Conservation (phyloP, 1,140 invertebrate genomes). For the Adoxophyes honmai region DNA sequence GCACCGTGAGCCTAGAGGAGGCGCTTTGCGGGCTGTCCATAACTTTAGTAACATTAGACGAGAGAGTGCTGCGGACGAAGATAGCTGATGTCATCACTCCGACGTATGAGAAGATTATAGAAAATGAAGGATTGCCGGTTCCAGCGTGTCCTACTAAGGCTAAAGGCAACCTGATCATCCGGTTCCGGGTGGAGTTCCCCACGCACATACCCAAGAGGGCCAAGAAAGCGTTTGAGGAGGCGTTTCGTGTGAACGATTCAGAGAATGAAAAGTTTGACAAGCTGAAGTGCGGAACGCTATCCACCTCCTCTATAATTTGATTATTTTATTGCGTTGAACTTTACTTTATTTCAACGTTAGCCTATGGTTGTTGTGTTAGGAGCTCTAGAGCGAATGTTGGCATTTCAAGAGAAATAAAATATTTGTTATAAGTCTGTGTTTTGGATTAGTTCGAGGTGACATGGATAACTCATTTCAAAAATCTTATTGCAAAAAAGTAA, state of each 20-base stretch:
- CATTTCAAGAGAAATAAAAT: too few relatives aligned
- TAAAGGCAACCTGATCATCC: slow-evolving; percentile 59
- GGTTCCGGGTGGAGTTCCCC: slow-evolving; percentile 51
- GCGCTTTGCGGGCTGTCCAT: slow-evolving; percentile 82
- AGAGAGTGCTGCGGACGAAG: slow-evolving; percentile 80
- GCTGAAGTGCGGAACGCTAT: slow-evolving; percentile 48
- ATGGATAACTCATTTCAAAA: too few relatives aligned
- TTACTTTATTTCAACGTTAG: not conserved
- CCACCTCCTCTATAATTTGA: slow-evolving; percentile 22
- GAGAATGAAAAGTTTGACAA: slow-evolving; percentile 56
- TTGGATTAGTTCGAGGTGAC: too few relatives aligned
- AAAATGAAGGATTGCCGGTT: slow-evolving; percentile 81
- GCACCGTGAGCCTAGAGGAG: slow-evolving; percentile 80
- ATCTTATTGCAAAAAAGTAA: too few relatives aligned
- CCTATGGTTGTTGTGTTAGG: too few relatives aligned
- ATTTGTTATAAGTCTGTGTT: too few relatives aligned
- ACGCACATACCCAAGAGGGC: slow-evolving; percentile 54
- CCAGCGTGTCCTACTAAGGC: slow-evolving; percentile 59
- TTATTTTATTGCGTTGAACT: not conserved
- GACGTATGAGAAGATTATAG: slow-evolving; percentile 79
- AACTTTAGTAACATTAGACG: slow-evolving; percentile 82
- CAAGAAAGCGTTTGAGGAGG: slow-evolving; percentile 54
- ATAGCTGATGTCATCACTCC: slow-evolving; percentile 85
- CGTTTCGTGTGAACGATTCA: slow-evolving; percentile 47
- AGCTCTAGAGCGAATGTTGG: too few relatives aligned